Evolutionary conservation across 2,113 vertebrate species (phyloP).

Genomic region (Ploceus nigricollis): DNA sequence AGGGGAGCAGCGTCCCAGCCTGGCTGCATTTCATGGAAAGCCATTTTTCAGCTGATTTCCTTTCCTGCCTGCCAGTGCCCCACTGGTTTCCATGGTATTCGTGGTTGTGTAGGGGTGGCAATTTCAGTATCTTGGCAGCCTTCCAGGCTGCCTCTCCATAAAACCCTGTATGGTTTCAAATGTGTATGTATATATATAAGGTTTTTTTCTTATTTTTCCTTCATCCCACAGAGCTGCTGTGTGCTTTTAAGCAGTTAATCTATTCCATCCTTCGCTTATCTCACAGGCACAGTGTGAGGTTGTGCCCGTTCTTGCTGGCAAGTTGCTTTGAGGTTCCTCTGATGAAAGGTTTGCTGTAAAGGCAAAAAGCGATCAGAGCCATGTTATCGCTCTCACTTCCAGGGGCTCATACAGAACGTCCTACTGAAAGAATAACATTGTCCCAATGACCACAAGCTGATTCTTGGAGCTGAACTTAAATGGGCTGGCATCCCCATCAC

Average conservation of each 20-base stretch:
- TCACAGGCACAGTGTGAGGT: neutral
- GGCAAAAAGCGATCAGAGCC: neutral
- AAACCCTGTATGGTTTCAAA: neutral
- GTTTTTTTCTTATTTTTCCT: neutral
- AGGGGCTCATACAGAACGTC: neutral
- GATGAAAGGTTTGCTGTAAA: neutral
- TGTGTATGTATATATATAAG: neutral
- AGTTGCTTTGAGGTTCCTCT: constrained; percentile 15
- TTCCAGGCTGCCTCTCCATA: constrained; percentile 39
- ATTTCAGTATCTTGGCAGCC: constrained; percentile 33
- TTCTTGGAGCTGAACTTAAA: neutral
- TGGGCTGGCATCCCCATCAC: neutral
- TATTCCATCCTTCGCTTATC: constrained; percentile 31
- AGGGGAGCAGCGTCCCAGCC: neutral
- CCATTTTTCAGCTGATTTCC: constrained; percentile 13
- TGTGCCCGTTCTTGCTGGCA: neutral
- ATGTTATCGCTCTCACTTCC: neutral
- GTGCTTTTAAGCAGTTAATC: constrained; percentile 32
- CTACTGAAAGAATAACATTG: neutral
- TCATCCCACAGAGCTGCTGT: constrained; percentile 18
- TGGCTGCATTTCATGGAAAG: neutral
- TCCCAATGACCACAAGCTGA: neutral
- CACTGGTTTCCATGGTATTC: constrained; percentile 52
- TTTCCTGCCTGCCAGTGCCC: neutral
- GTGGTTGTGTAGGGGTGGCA: constrained; percentile 20